These are phyloP conservation scores for Drusus annulatus DNA, from an alignment of 1,140 invertebrate genomes.

Conservation along the genomic window DNA sequence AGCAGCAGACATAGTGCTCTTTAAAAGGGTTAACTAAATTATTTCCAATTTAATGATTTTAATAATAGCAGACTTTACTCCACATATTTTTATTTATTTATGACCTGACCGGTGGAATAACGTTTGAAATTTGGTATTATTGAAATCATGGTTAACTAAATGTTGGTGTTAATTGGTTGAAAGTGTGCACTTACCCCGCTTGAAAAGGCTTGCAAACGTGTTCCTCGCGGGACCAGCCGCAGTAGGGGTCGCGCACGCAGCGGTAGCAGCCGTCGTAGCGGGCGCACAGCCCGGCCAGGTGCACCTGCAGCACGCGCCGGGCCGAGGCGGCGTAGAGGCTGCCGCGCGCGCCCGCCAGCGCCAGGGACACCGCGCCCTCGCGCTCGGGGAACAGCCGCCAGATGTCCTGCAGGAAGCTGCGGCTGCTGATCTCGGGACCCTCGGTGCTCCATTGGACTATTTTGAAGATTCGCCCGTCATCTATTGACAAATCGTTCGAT, in stretches of 20 bases:
- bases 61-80: no score
- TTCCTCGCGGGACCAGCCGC: constrained; percentile 90
- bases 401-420: constrained; percentile 49
- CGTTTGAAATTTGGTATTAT: no score
- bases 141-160: no score
- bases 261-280: constrained; percentile 90
- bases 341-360: constrained; percentile 86
- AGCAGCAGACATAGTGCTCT: no score
- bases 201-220: constrained; percentile 86
- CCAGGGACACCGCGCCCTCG: constrained; percentile 76
- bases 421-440: not conserved
- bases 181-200: constrained; percentile 76
- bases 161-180: no score
- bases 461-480: constrained; percentile 50
- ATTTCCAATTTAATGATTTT: no score
- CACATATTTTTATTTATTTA: no score
- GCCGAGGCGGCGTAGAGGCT: constrained; percentile 90
- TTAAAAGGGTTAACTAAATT: no score
- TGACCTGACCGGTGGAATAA: no score
- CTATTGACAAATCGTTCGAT: constrained; percentile 10
- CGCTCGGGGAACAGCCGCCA: constrained; percentile 40
- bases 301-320: constrained; percentile 84
- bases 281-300: constrained; percentile 85
- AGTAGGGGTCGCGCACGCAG: constrained; percentile 92
- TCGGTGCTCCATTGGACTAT: constrained; percentile 41